Percentiles rank a stretch among this genome's conserved stretches.
phyloP scores from a whole-genome alignment of 2,888 invertebrate genomes.

The Coleophora deauratella region DNA sequence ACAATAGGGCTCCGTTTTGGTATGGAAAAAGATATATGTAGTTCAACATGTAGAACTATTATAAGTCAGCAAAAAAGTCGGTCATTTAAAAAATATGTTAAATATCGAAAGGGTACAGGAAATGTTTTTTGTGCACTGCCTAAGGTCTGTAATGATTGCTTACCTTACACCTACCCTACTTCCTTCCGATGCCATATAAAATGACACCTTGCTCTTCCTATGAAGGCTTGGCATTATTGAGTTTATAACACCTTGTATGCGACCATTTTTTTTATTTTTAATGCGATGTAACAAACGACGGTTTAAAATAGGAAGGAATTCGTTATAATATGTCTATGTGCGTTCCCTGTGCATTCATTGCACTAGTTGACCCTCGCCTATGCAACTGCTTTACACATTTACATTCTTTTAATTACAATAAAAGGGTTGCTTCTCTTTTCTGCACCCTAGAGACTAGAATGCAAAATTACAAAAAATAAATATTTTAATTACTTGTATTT shows the following conservation, averaged over 20 bases:
- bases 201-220: neutral
- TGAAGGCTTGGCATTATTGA: neutral
- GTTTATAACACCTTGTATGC: conserved; percentile 10
- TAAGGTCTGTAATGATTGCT: conserved; percentile 51
- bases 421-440: conserved; percentile 46
- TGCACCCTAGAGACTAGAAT: conserved; percentile 43
- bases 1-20: too few species aligned
- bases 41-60: too few species aligned
- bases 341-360: conserved; percentile 41
- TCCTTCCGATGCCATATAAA: conserved; percentile 68
- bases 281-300: too few species aligned
- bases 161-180: conserved; percentile 51
- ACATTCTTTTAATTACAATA: conserved; percentile 37
- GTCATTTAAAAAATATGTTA: too few species aligned
- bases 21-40: too few species aligned
- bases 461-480: too few species aligned
- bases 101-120: too few species aligned
- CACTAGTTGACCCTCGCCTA: conserved; percentile 55
- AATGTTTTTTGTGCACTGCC: conserved; percentile 31
- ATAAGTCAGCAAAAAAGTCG: too few species aligned
- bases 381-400: conserved; percentile 57
- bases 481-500: too few species aligned
- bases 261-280: too few species aligned
- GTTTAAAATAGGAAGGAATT: conserved; percentile 25
- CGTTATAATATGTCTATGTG: conserved; percentile 23